These are phyloP conservation scores for Apamea crenata DNA, from an alignment of 2,888 invertebrate species.

Conservation along the genomic window DNA sequence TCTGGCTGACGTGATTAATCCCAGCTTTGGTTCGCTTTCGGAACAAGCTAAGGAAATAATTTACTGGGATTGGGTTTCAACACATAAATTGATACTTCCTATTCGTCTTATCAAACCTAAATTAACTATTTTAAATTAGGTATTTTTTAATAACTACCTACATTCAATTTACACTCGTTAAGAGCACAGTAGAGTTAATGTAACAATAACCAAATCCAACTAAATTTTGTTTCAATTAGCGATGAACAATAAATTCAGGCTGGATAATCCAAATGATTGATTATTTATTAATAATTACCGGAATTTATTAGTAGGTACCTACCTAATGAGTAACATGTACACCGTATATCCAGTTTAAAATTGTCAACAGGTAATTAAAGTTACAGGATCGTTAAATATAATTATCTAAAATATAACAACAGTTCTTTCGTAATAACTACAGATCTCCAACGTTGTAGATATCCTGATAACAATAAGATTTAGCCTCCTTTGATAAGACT, in stretches of 20 bases:
- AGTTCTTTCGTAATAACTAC: no score
- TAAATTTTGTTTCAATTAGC: constrained; percentile 6
- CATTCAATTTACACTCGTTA: background rate
- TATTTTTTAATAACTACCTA: background rate
- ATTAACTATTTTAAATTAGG: background rate
- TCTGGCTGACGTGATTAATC: constrained; percentile 49
- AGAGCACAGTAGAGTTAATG: background rate
- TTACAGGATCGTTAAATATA: no score
- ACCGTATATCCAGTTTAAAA: background rate
- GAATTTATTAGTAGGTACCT: background rate
- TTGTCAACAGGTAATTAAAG: background rate
- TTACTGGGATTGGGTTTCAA: constrained; percentile 28
- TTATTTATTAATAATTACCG: constrained; percentile 14
- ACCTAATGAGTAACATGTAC: background rate
- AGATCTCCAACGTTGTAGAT: no score
- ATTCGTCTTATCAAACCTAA: background rate
- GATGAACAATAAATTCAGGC: background rate
- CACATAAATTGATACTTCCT: constrained; percentile 33
- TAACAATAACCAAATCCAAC: constrained; percentile 4
- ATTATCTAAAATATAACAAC: background rate
- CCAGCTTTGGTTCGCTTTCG: constrained; percentile 39
- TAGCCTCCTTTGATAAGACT: background rate
- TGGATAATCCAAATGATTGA: constrained; percentile 6
- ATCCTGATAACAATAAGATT: background rate
- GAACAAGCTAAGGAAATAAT: constrained; percentile 50